A percentile compares a stretch with the other conserved stretches of the same genome.
These are phyloP conservation scores for Sarcophaga bullata DNA, from an alignment of 1,140 invertebrate genomes.

Conservation along the genomic window DNA sequence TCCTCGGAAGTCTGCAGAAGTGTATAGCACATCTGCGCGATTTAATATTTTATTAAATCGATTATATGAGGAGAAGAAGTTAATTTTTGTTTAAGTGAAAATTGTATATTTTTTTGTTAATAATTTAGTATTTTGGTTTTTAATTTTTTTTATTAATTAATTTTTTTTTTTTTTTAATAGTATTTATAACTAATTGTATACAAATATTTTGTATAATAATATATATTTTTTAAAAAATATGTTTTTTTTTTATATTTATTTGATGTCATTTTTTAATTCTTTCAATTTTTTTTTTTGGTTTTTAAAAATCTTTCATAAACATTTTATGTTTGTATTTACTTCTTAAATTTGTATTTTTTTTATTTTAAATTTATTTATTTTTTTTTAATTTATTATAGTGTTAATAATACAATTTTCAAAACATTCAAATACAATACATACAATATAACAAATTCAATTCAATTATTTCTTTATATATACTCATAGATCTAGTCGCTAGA, in stretches of 20 bases:
- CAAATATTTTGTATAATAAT: conserved; percentile 40
- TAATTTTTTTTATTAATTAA: background rate
- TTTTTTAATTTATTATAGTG: too few relatives aligned
- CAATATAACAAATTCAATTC: conserved; percentile 36
- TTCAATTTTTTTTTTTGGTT: background rate
- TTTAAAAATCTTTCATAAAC: conserved; percentile 36
- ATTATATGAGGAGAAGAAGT: conserved; percentile 27
- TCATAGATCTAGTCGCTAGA: background rate
- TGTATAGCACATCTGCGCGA: too few relatives aligned
- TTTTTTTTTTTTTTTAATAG: conserved; percentile 14
- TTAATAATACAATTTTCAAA: conserved; percentile 21
- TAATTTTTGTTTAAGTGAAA: conserved; percentile 18
- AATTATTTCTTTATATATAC: background rate
- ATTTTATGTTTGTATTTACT: conserved; percentile 10
- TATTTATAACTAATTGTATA: conserved; percentile 34
- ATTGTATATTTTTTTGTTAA: background rate
- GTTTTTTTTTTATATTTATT: conserved; percentile 14
- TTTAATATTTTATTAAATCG: background rate
- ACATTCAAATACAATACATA: conserved; percentile 2
- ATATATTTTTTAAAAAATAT: conserved; percentile 31
- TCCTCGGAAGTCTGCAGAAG: too few relatives aligned
- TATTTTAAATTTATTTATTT: conserved; percentile 1
- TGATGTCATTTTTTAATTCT: background rate
- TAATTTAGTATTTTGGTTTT: background rate
- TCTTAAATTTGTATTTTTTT: background rate